A percentile compares a stretch with the other conserved stretches of the same genome.
phyloP scores from a whole-genome alignment of 1,140 invertebrate species.

The Drosophila serrata region DNA sequence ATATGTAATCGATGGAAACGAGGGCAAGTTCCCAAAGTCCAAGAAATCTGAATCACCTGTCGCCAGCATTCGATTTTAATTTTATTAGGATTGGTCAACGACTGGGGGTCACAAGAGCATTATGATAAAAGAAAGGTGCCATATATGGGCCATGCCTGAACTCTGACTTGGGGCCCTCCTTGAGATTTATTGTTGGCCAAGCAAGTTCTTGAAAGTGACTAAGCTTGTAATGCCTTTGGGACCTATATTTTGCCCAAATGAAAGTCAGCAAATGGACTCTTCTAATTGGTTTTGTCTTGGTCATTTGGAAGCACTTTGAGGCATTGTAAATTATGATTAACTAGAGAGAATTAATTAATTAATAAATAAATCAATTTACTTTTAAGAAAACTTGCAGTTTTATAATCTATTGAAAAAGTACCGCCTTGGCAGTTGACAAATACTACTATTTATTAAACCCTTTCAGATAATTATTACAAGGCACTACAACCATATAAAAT shows the following conservation, averaged over 20 bases:
- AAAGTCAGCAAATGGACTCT: not conserved
- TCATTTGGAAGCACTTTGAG: not conserved
- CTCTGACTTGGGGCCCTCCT: not conserved
- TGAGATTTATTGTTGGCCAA: slow-evolving; percentile 4
- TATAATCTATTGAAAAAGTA: too few relatives aligned
- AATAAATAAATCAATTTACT: not conserved
- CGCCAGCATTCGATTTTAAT: slow-evolving; percentile 32
- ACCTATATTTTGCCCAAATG: not conserved
- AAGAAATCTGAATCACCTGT: slow-evolving; percentile 38
- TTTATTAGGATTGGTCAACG: slow-evolving; percentile 3
- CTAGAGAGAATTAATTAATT: not conserved
- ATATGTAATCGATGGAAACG: slow-evolving; percentile 38
- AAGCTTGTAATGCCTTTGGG: slow-evolving; percentile 20
- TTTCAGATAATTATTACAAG: too few relatives aligned
- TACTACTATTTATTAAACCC: too few relatives aligned
- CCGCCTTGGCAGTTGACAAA: too few relatives aligned
- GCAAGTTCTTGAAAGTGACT: slow-evolving; percentile 6
- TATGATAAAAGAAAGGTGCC: slow-evolving; percentile 16
- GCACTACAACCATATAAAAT: not conserved
- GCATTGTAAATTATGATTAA: not conserved
- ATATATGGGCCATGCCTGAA: not conserved
- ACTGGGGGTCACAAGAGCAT: slow-evolving; percentile 22
- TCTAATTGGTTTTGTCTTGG: slow-evolving; percentile 6
- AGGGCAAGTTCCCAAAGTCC: slow-evolving; percentile 18
- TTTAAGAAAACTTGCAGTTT: too few relatives aligned